A percentile compares a stretch with the other conserved stretches of the same genome.
Conservation (phyloP, 1,140 invertebrate species). For the Mamestra configurata region DNA sequence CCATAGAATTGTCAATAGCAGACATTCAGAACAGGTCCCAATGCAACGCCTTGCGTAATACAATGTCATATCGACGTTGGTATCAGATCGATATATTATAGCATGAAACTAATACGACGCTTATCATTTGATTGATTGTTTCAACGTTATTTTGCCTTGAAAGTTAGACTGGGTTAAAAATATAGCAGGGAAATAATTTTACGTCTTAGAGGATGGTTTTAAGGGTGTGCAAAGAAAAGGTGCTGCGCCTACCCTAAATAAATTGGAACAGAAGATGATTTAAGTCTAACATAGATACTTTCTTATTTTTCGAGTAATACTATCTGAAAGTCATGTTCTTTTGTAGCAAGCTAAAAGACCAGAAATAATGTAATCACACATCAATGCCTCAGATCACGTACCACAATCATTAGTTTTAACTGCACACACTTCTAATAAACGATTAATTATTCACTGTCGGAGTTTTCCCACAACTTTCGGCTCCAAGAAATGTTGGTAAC, state of each 20-base stretch:
- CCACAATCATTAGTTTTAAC: slow-evolving; percentile 27
- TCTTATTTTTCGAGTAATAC: background rate
- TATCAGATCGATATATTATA: background rate
- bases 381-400: background rate
- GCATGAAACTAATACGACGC: background rate
- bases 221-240: too few relatives aligned
- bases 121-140: too few relatives aligned
- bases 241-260: too few relatives aligned
- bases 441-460: slow-evolving; percentile 18
- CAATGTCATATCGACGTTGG: background rate
- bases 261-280: too few relatives aligned
- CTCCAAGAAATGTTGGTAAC: slow-evolving; percentile 25
- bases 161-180: background rate
- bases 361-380: background rate
- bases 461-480: slow-evolving; percentile 25
- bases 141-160: too few relatives aligned
- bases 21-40: background rate
- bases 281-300: too few relatives aligned
- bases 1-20: background rate
- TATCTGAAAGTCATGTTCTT: background rate
- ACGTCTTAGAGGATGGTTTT: too few relatives aligned
- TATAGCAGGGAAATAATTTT: background rate
- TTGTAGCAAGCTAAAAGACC: background rate
- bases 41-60: background rate
- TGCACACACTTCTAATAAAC: slow-evolving; percentile 17